A percentile compares a stretch with the other conserved stretches of the same genome.
phyloP scores from a whole-genome alignment of 2,888 invertebrate genomes.

The Synanthedon tipuliformis region DNA sequence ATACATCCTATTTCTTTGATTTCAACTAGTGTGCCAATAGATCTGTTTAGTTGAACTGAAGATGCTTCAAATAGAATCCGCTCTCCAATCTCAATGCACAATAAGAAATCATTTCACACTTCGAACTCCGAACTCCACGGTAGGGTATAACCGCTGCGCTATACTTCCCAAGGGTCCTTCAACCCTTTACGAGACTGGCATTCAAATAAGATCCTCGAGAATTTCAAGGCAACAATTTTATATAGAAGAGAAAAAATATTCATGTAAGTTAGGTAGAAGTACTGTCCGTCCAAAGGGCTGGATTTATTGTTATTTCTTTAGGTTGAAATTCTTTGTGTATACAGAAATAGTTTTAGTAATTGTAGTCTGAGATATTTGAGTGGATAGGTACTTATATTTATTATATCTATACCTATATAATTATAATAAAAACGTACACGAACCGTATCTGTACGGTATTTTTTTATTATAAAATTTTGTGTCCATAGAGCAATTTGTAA shows the following conservation, averaged over 20 bases:
- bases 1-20: too few relatives aligned
- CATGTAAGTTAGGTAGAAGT: background rate
- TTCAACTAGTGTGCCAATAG: too few relatives aligned
- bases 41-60: too few relatives aligned
- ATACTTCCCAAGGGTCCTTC: slow-evolving; percentile 16
- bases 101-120: background rate
- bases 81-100: background rate
- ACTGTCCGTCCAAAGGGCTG: background rate
- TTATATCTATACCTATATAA: too few relatives aligned
- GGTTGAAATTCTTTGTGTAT: background rate
- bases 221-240: background rate
- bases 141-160: background rate
- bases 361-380: too few relatives aligned
- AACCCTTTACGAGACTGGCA: slow-evolving; percentile 18
- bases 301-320: background rate
- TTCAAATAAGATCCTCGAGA: slow-evolving; percentile 21
- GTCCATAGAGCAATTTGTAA: too few relatives aligned
- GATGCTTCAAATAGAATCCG: background rate
- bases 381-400: too few relatives aligned
- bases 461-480: too few relatives aligned
- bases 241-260: background rate
- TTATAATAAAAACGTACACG: too few relatives aligned
- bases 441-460: too few relatives aligned
- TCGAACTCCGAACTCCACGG: background rate
- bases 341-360: too few relatives aligned